A percentile compares a stretch with the other conserved stretches of the same genome.
phyloP scores from a whole-genome alignment of 1,140 invertebrate genomes.

The Anadara kagoshimensis region DNA sequence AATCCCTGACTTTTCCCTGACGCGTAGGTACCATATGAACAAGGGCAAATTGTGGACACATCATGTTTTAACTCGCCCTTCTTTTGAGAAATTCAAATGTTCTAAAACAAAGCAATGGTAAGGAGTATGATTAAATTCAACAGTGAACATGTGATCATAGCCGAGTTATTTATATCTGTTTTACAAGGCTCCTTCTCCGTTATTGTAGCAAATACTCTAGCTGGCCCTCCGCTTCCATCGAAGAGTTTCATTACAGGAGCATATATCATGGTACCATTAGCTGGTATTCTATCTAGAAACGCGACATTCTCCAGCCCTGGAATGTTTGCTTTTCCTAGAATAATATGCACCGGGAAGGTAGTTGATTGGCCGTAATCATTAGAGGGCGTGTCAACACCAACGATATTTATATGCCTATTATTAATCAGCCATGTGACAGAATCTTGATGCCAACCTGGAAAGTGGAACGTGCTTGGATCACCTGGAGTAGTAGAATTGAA shows the following conservation, averaged over 20 bases:
- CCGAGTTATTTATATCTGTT: too few species aligned
- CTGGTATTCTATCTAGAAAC: conserved; percentile 46
- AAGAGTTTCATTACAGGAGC: conserved; percentile 45
- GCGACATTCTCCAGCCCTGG: conserved; percentile 51
- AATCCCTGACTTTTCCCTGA: too few species aligned
- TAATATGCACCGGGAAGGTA: conserved; percentile 50
- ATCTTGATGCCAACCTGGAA: conserved; percentile 53
- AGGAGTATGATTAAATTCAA: too few species aligned
- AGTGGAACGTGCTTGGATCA: conserved; percentile 51
- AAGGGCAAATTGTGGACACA: too few species aligned
- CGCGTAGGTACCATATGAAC: too few species aligned
- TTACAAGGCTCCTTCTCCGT: too few species aligned
- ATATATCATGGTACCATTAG: conserved; percentile 45
- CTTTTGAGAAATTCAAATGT: too few species aligned
- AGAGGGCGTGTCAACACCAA: conserved; percentile 55
- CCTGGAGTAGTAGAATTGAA: conserved; percentile 38
- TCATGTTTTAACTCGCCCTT: too few species aligned
- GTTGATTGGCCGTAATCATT: conserved; percentile 56
- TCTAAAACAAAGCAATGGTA: too few species aligned
- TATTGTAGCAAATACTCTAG: conserved; percentile 43
- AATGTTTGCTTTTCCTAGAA: conserved; percentile 43
- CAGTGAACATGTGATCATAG: too few species aligned
- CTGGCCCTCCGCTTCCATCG: conserved; percentile 55
- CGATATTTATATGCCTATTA: conserved; percentile 43
- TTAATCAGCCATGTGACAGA: conserved; percentile 51